Conservation (phyloP, 2,888 invertebrate species). For the Dendrolimus houi region DNA sequence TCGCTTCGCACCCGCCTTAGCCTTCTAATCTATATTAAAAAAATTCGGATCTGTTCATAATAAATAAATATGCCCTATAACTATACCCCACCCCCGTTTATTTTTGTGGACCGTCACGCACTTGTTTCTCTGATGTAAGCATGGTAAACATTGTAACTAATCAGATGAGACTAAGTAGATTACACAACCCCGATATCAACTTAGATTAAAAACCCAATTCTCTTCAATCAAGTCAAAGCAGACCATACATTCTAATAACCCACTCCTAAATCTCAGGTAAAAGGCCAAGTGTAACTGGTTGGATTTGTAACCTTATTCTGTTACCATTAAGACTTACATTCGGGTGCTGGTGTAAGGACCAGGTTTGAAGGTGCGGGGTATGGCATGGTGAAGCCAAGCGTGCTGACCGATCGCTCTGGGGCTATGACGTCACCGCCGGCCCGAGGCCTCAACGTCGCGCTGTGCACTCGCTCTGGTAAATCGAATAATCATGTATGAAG, state of each 20-base stretch:
- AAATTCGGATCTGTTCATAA: no score
- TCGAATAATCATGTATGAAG: not conserved
- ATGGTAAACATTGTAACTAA: not conserved
- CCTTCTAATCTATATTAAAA: no score
- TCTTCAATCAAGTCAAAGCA: no score
- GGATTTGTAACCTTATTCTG: no score
- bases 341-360: conserved; percentile 66
- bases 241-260: no score
- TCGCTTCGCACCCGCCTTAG: no score
- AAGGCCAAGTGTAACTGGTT: no score
- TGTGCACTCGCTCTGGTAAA: conserved; percentile 55
- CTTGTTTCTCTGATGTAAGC: not conserved
- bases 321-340: conserved; percentile 45
- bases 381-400: conserved; percentile 55
- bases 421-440: conserved; percentile 65
- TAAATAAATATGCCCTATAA: no score
- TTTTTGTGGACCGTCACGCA: not conserved
- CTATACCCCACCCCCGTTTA: no score
- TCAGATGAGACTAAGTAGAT: not conserved
- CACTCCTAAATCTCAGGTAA: no score
- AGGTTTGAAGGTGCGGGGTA: conserved; percentile 60
- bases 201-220: no score
- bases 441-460: conserved; percentile 42
- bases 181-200: no score
- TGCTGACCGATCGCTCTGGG: conserved; percentile 53